Evolutionary conservation across 2,797 vertebrate species (phyloP), one percentile per base, ranked within the genome.

Genomic region (Petrocephalus sullivani): DNA sequence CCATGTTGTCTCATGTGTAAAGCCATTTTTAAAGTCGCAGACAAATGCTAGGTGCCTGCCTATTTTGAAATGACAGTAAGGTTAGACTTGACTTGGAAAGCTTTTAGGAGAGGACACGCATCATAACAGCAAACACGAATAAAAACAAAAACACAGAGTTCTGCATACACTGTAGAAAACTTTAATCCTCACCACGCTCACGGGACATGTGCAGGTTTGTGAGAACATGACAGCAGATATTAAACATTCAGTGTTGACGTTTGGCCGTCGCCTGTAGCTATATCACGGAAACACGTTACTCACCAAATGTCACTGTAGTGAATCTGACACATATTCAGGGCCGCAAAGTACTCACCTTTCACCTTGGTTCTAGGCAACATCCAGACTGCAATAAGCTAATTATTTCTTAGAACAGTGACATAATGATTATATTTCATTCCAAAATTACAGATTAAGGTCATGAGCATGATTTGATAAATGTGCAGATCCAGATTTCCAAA

Each of bases 291-390:
- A 81, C 41, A 49, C 19, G 49, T 49, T 81, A 46, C 19, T 81
- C 75, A 71, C 51, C 64, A 87, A 46, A 87, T 37, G 41, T 21
- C 85, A 86, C 60, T 41, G 33, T n/a, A 12, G 75, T 81, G 75
- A 81, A 49, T 49, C 41, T 46, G 75, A 81, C 75, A 81, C 37
- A 81, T 49, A 81, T 81, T 49, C 41, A 81, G 16, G 41, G 41
- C 19, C 41, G 19, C 75, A 8, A 49, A 41, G 41, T 81, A 49
- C 41, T 81, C 6, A 10, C 75, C 75, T 81, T 41, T 81, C 16
- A 21, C 16, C n/a, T 75, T 4, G 6, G 1, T 75, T 37, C 37
- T 75, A 37, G 71, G 37, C 41, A 75, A 75, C 12, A 37, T 23
- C 60, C 21, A 6, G 60, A 61, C 9, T 2, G 37, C 19, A n/a